Base-by-base conservation (phyloP, 2,113 vertebrate genomes). In the Nannospalax galili region DNA sequence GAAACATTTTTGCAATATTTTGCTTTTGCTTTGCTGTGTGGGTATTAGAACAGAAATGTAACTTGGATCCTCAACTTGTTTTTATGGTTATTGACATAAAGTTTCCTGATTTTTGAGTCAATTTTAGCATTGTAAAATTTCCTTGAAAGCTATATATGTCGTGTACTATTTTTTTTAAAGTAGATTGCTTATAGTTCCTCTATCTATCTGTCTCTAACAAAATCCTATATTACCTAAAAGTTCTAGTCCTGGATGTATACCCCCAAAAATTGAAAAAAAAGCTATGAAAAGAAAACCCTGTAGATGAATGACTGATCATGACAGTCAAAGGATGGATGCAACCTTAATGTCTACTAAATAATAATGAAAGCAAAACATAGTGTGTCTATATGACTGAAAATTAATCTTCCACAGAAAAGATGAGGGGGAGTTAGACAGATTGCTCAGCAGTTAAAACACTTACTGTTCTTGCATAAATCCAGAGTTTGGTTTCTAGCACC, bases 101-200 rank as follows among this genome's bases (percentile, higher is more conserved):
- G 9, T 73, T 93, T 30, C 14, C 37, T 28, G 67, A 16, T 52
- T 80, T 88, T 65, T 79, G 42, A 86, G 84, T 75, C 72, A 65
- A 24, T 86, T 82, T 91, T 85, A 82, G 72, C 69, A 48, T 80
- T 78, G 72, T 88, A 62, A 78, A 3, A 70, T 85, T 90, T 77
- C 79, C 45, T 84, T 64, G 32, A 58, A 90, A 79, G 84, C 3
- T 74, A 3, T 37, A 70, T 9, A 32, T 91, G 11, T n/a, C 75
- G 30, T 70, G 35, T n/a, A 84, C 3, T 56, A n/a, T n/a, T n/a
- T 5, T 69, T 70, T 74, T 89, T 77, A 28, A 77, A 28, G 17
- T 67, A 28, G 84, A 3, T 1, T 78, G 7, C 9, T 86, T 79
- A 56, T 75, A 48, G 22, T 85, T 90, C 32, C 45, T 75, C n/a